phyloP scores from a whole-genome alignment of 2,888 invertebrate species.

The Nomada goodeniana region DNA sequence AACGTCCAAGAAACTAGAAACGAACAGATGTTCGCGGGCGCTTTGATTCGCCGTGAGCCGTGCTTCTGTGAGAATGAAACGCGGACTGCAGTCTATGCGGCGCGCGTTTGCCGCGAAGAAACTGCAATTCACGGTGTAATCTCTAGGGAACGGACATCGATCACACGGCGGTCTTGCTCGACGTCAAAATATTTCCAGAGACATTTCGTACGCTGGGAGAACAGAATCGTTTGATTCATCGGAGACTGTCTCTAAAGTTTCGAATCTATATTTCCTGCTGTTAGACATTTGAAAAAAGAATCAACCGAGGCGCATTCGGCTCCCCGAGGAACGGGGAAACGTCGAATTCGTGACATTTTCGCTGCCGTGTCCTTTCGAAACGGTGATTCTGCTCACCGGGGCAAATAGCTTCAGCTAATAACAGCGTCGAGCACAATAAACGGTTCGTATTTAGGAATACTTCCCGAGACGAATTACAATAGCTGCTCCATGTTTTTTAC shows the following conservation, averaged over 20 bases:
- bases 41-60: slow-evolving; percentile 56
- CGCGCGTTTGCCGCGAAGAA: slow-evolving; percentile 66
- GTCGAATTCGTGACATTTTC: background rate
- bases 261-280: slow-evolving; percentile 29
- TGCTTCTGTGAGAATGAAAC: slow-evolving; percentile 66
- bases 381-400: background rate
- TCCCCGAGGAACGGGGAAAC: background rate
- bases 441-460: too few relatives aligned
- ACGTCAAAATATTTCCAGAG: slow-evolving; percentile 82
- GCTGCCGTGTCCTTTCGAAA: background rate
- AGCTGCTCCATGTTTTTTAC: too few relatives aligned
- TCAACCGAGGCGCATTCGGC: background rate
- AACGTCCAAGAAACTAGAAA: slow-evolving; percentile 42
- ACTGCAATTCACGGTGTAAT: slow-evolving; percentile 81
- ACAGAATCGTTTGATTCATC: slow-evolving; percentile 50
- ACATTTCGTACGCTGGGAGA: slow-evolving; percentile 59
- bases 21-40: slow-evolving; percentile 58
- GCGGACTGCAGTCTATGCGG: slow-evolving; percentile 45
- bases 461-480: too few relatives aligned
- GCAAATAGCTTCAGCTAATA: too few relatives aligned
- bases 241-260: slow-evolving; percentile 31
- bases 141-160: slow-evolving; percentile 81
- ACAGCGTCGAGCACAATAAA: too few relatives aligned
- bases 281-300: slow-evolving; percentile 2
- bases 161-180: slow-evolving; percentile 77